A percentile compares a stretch with the other conserved stretches of the same genome.
phyloP scores from a whole-genome alignment of 2,797 vertebrate genomes.

The Amblyraja radiata region DNA sequence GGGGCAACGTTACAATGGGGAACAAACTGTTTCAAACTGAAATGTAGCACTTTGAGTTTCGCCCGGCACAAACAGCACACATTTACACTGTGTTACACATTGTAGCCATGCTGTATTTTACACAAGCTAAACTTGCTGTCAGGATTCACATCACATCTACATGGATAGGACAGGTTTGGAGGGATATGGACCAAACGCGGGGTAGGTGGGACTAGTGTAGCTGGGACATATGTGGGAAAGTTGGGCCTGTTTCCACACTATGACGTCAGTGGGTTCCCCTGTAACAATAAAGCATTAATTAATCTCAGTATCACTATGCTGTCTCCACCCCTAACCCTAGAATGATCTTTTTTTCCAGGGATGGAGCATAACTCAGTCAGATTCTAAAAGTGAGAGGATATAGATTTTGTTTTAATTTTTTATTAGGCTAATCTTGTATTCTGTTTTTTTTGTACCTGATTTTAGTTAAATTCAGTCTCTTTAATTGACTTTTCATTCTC shows the following conservation, averaged over 20 bases:
- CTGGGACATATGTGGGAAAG: no score
- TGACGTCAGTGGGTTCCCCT: not conserved
- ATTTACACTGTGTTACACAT: not conserved
- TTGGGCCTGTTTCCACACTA: no score
- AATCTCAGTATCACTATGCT: not conserved
- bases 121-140: not conserved
- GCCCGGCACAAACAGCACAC: not conserved
- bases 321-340: not conserved
- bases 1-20: not conserved
- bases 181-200: no score
- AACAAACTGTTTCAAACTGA: not conserved
- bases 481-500: not conserved
- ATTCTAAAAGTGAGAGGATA: not conserved
- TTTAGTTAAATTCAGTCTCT: not conserved
- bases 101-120: not conserved
- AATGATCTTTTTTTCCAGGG: not conserved
- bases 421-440: not conserved
- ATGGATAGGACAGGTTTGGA: no score
- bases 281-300: not conserved
- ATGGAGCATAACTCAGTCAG: not conserved
- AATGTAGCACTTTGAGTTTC: no score
- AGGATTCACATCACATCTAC: not conserved
- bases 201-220: no score
- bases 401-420: not conserved
- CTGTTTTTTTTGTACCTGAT: not conserved